Evolutionary conservation across 2,113 vertebrate genomes (phyloP), one percentile per base, ranked within the genome.

Genomic region (Gallinago undulata): DNA sequence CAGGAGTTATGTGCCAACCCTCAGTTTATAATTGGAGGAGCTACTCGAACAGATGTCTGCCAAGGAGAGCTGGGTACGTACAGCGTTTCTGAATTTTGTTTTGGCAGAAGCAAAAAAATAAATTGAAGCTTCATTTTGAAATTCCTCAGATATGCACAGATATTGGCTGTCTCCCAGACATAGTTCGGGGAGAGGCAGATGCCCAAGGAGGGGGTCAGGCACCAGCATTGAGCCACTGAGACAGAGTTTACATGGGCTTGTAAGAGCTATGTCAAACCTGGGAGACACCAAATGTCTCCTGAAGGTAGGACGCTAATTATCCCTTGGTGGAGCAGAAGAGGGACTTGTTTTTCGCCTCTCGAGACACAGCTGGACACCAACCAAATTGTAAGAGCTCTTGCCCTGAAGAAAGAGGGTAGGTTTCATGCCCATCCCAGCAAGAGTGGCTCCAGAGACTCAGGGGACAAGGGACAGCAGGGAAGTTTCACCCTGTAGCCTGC

Each of bases 1-100:
- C 97, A 99, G 99, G 99, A 99, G 41, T 90, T 99, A 45, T 99
- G 98, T 37, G 85, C 98, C 63, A 97, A 97, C 73, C 98, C 99
- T 19, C 97, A 98, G 94, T 99, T 99, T 93, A 99, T 99, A 80
- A 39, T 98, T 21, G 98, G 97, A 77, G 99, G 98, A 96, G 99
- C 99, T 79, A 99, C 98, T 19, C 97, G 98, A 78, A 99, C 98
- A 10, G 99, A 99, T 87, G 98, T 99, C 94, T 97, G 98, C 91
- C 99, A 99, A 91, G 99, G 99, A 55, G 88, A 51, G 24, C 97
- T 99, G 19, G 99, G 99, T 99, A 96, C 63, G 98, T 97, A 80
- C 51, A 35, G 48, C 1, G 3, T 22, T 91, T 79, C 47, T 50
- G 53, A 59, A 75, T 47, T 87, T 87, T 75, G 0, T 41, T 80